Base-by-base conservation (phyloP, 2,888 invertebrate genomes). In the Micoletzkya japonica region DNA sequence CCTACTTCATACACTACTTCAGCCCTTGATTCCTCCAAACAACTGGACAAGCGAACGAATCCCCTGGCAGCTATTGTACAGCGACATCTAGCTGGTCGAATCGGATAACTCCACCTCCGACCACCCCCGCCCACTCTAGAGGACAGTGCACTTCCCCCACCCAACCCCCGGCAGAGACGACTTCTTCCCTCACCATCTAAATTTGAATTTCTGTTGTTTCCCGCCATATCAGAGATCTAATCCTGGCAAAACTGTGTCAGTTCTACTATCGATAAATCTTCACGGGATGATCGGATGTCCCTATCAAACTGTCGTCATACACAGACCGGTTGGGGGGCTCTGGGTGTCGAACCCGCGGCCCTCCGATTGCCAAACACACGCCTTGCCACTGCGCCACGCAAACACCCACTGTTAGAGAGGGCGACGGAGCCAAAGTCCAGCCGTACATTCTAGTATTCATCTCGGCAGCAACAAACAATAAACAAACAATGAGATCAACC, bases 191-290 rank as follows among this genome's bases (percentile, higher is more conserved):
- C n/a, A n/a, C n/a, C n/a, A n/a, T n/a, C n/a, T n/a, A n/a, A n/a
- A n/a, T n/a, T n/a, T n/a, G n/a, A n/a, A n/a, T n/a, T n/a, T n/a
- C n/a, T n/a, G n/a, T n/a, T n/a, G n/a, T n/a, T n/a, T n/a, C n/a
- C n/a, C n/a, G n/a, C n/a, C n/a, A n/a, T n/a, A n/a, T n/a, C n/a
- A n/a, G n/a, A n/a, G n/a, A n/a, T n/a, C n/a, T n/a, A n/a, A n/a
- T n/a, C n/a, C n/a, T n/a, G 36, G 50, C 64, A 64, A 73, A 73
- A 60, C 71, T 76, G 76, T 77, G 77, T 77, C 74, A 73, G 77
- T 58, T 74, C 75, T 77, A 75, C 77, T 77, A 73, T 77, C 75
- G 77, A 75, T 75, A 77, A 77, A 77, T 77, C 77, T 36, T 77
- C 77, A 77, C 71, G 49, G 72, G 36, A 39, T 37, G 52, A 74